Evolutionary conservation across 1,140 invertebrate genomes (phyloP).

Genomic region (Argopecten irradians): DNA sequence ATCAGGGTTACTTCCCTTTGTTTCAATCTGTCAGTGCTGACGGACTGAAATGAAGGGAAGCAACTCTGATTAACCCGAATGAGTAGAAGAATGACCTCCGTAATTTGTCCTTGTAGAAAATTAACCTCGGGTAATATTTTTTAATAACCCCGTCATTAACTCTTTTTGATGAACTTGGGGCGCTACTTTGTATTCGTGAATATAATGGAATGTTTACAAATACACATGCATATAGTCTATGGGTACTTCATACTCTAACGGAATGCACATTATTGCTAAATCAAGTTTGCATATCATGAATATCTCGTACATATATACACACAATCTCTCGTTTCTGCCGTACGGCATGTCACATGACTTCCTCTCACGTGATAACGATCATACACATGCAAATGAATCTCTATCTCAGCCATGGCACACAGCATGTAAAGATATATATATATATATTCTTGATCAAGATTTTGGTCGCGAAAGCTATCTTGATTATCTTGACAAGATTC

Average conservation of each 20-base stretch:
- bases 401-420: background rate
- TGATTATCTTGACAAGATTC: background rate
- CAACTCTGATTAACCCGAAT: no score
- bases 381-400: background rate
- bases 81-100: no score
- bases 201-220: background rate
- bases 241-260: background rate
- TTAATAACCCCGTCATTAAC: background rate
- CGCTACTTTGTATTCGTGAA: background rate
- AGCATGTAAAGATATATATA: background rate
- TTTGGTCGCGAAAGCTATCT: background rate
- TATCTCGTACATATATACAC: background rate
- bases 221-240: no score
- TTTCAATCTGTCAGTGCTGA: no score
- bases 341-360: background rate
- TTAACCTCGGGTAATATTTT: no score
- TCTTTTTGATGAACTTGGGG: background rate
- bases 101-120: no score
- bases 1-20: no score
- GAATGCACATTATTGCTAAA: constrained; percentile 15
- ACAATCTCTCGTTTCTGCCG: background rate
- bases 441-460: background rate
- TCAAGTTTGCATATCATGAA: background rate
- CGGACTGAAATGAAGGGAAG: no score
- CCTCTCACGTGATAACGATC: background rate